Conservation (phyloP, 2,113 vertebrate species). For the Cichladusa arquata region DNA sequence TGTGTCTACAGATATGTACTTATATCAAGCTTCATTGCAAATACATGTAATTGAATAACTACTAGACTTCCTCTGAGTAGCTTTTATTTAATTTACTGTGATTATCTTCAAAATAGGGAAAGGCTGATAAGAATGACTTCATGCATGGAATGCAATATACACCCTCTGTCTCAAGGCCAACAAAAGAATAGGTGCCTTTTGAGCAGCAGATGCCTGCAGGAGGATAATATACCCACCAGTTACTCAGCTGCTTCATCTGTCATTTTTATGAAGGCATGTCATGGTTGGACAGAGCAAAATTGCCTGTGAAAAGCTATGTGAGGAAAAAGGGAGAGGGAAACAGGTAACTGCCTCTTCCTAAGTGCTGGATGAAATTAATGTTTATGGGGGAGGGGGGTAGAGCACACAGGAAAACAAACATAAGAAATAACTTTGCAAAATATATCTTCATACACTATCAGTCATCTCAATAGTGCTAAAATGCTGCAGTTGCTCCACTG, state of each 20-base stretch:
- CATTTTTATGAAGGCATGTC: conserved; percentile 58
- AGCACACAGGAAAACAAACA: conserved; percentile 11
- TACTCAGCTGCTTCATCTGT: conserved; percentile 57
- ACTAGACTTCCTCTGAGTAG: neutral
- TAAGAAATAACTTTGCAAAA: conserved; percentile 9
- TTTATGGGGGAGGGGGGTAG: neutral
- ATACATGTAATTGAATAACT: neutral
- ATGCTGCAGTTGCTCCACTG: neutral
- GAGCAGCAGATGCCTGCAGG: conserved; percentile 36
- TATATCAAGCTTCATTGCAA: neutral
- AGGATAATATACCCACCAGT: conserved; percentile 44
- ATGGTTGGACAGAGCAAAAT: conserved; percentile 57
- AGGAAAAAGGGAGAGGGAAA: neutral
- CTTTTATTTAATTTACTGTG: conserved; percentile 5
- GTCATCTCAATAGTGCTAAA: neutral
- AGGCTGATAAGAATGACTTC: conserved; percentile 1
- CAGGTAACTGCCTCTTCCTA: conserved; percentile 11
- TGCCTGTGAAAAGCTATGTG: conserved; percentile 49
- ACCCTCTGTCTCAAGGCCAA: conserved; percentile 9
- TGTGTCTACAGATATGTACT: neutral
- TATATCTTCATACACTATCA: neutral
- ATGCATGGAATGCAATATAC: neutral
- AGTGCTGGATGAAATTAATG: conserved; percentile 38
- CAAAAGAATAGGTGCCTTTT: conserved; percentile 29
- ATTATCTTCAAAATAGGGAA: neutral